These are phyloP conservation scores for Charadrius vociferus DNA, from an alignment of 2,113 vertebrate species.

Conservation along the genomic window DNA sequence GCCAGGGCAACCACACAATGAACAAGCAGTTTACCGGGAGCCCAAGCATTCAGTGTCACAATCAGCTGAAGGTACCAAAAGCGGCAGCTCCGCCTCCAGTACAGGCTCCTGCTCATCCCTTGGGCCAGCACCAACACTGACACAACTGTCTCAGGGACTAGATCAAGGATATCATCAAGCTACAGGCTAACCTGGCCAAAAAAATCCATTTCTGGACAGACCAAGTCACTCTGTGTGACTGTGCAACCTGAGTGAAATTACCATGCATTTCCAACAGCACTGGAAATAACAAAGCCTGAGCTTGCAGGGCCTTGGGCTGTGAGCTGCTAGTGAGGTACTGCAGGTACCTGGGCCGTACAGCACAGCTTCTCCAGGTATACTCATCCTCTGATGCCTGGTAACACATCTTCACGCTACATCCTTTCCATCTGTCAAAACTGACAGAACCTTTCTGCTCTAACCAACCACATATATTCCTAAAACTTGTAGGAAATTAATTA, in stretches of 20 bases:
- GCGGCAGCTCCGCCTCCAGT: background rate
- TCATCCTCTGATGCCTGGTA: background rate
- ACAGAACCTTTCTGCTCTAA: background rate
- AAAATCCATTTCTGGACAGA: background rate
- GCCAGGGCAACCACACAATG: background rate
- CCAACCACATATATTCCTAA: background rate
- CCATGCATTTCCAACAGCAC: background rate
- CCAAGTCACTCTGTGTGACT: accelerated
- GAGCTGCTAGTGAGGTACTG: background rate
- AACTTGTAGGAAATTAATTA: background rate
- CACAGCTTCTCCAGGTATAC: accelerated
- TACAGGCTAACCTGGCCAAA: background rate
- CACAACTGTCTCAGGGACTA: background rate
- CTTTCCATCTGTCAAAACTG: background rate
- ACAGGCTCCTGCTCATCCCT: background rate
- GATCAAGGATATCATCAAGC: background rate
- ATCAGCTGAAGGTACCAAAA: background rate
- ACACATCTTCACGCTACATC: background rate
- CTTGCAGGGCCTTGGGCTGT: background rate
- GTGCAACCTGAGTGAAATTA: background rate
- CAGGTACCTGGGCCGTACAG: background rate
- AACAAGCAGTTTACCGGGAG: background rate
- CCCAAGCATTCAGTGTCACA: accelerated
- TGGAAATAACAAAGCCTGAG: background rate
- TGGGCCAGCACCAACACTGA: background rate